Evolutionary conservation across 2,113 vertebrate genomes (phyloP).

Genomic region (Canis aureus): DNA sequence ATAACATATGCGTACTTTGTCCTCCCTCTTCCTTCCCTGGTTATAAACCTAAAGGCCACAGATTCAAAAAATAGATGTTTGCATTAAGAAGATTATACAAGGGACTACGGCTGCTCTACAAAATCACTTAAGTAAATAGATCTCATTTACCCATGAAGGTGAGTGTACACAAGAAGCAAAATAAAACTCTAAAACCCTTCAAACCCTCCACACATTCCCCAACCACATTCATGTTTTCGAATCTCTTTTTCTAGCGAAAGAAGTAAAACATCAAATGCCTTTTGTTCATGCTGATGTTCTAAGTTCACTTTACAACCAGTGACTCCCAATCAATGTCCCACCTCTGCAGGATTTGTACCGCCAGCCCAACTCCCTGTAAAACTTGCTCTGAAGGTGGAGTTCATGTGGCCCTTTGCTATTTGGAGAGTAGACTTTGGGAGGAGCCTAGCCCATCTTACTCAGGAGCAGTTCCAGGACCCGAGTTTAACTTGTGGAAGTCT

Average conservation of each 20-base stretch:
- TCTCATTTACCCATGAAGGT: constrained; percentile 9
- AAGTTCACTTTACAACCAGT: neutral
- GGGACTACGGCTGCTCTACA: neutral
- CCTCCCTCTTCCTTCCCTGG: neutral
- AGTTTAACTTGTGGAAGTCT: neutral
- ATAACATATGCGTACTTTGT: neutral
- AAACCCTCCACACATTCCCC: neutral
- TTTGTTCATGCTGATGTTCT: neutral
- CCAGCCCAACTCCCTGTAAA: neutral
- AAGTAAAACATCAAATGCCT: neutral
- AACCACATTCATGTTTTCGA: neutral
- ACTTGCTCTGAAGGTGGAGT: neutral
- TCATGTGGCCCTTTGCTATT: neutral
- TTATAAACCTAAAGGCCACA: neutral
- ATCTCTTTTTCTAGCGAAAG: neutral
- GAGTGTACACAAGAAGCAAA: constrained; percentile 23
- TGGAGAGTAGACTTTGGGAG: neutral
- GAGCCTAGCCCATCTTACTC: neutral
- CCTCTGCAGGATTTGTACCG: neutral
- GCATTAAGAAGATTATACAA: neutral
- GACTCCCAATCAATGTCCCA: neutral
- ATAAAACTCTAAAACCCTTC: constrained; percentile 12
- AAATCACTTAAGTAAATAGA: constrained; percentile 12
- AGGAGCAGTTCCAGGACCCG: neutral
- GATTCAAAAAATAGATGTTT: constrained; percentile 26